Evolutionary conservation across 2,113 vertebrate species (phyloP), one percentile per base, ranked within the genome.

Genomic region (Apus apus): DNA sequence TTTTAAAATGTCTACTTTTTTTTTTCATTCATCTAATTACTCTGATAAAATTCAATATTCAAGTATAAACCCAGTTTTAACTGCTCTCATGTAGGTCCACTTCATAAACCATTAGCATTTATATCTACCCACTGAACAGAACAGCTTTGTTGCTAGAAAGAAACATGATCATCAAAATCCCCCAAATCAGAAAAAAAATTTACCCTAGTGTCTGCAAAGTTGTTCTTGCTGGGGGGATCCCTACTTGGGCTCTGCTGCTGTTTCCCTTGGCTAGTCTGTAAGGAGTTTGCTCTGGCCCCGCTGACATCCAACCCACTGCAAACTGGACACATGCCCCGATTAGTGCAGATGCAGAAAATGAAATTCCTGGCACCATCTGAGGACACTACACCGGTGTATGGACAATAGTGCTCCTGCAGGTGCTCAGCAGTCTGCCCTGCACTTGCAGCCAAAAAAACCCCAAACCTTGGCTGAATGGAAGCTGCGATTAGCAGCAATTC

Each of bases 181-280:
- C 27, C 30, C 2, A 72, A 64, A 70, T 20, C 11, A 46, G 26
- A 5, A n/a, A 4, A 58, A 58, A 56, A 16, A 51, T 87, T 79
- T 26, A 84, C 12, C 25, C 19, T 53, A 15, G 21, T 8, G 50
- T 34, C 54, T 11, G 13, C 2, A 19, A 62, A 65, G 51, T 2
- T 76, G 45, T 9, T 74, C 10, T 60, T 77, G 48, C 9, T 40
- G 66, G 19, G n/a, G 23, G 32, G 7, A 60, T 21, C 34, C 23
- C 34, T 56, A 57, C 30, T n/a, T 17, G 57, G 18, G 27, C 27
- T 5, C 61, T 0, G 0, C 46, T 60, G 50, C 32, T 57, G 17
- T 5, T 68, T 21, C 21, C 72, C 46, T 25, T 14, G 25, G 38
- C 46, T 53, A 0, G 0, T 21, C 54, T 40, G 32, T 0, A 0